Evolutionary conservation across 1,140 invertebrate genomes (phyloP).

Genomic region (Metopolophium dirhodum): DNA sequence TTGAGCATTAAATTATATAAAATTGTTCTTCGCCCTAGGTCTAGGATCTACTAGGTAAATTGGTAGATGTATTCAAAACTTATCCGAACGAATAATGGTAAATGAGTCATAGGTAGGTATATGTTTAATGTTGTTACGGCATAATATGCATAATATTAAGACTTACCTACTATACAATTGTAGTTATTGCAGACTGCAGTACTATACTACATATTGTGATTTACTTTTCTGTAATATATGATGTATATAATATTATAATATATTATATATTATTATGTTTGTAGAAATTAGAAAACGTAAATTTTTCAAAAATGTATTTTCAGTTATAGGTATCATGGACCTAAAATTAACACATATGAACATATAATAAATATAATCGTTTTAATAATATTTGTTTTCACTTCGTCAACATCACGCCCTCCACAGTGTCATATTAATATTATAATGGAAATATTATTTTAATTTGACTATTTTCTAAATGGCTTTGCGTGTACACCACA

Average conservation of each 20-base stretch:
- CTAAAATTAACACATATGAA: neutral
- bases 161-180: no score
- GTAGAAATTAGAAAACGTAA: neutral
- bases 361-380: neutral
- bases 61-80: neutral
- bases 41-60: neutral
- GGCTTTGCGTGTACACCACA: neutral
- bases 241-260: neutral
- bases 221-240: neutral
- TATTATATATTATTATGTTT: no score
- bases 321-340: neutral
- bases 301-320: neutral
- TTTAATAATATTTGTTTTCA: neutral
- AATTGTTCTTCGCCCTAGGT: neutral
- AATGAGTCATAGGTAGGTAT: neutral
- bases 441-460: neutral
- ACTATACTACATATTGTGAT: neutral
- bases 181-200: neutral
- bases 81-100: neutral
- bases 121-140: neutral
- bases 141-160: neutral
- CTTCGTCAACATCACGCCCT: neutral
- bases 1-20: neutral
- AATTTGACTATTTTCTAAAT: conserved; percentile 18
- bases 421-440: neutral